Percentiles rank a stretch among this genome's conserved stretches.
phyloP scores from a whole-genome alignment of 2,797 vertebrate genomes.

The Pipistrellus pygmaeus region DNA sequence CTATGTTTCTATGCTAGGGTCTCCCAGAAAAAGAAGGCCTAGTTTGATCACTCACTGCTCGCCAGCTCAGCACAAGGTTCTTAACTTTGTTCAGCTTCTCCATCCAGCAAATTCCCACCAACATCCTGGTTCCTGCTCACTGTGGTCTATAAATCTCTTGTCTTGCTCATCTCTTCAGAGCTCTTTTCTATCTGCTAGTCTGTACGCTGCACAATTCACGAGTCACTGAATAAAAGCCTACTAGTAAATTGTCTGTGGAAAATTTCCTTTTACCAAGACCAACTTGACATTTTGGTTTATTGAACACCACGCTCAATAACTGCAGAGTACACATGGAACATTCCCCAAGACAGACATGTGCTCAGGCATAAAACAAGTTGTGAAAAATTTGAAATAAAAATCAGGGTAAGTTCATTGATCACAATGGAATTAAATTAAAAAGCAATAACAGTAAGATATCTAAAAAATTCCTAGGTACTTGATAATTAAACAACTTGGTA shows the following conservation, averaged over 20 bases:
- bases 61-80: not conserved
- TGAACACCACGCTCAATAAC: not conserved
- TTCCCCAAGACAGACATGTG: not conserved
- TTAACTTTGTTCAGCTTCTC: not conserved
- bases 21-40: not conserved
- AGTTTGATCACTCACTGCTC: not conserved
- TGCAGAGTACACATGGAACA: not conserved
- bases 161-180: not conserved
- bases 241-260: not conserved
- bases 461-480: not conserved
- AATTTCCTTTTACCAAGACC: slow-evolving; percentile 20
- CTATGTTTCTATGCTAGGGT: not conserved
- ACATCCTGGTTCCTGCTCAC: not conserved
- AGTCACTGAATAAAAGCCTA: not conserved
- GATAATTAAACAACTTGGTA: not conserved
- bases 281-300: not conserved
- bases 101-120: not conserved
- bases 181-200: not conserved
- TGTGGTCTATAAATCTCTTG: not conserved
- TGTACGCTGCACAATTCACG: not conserved
- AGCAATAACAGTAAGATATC: not conserved
- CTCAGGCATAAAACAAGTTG: not conserved
- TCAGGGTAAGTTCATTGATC: not conserved
- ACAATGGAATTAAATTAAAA: not conserved
- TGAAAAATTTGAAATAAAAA: slow-evolving; percentile 11